Percentiles rank a stretch among this genome's conserved stretches.
Conservation (phyloP, 92 coral and sea anemone species). For the Parazoanthus swiftii region DNA sequence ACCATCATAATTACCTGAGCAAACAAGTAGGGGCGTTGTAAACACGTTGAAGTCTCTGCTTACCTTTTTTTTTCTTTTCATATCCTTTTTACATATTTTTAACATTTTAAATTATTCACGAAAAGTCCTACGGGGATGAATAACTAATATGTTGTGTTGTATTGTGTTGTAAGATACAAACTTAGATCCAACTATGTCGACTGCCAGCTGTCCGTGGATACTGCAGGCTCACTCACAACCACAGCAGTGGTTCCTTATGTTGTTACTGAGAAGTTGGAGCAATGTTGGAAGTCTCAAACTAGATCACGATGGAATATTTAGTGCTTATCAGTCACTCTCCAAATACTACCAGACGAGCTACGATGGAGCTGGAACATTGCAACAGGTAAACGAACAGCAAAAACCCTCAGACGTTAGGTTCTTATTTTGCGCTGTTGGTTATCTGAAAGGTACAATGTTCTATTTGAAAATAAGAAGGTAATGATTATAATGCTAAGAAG, state of each 20-base stretch:
- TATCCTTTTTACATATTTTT: too few relatives aligned
- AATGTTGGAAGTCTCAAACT: not conserved
- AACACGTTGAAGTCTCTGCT: not conserved
- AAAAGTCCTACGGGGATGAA: too few relatives aligned
- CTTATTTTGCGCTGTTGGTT: too few relatives aligned
- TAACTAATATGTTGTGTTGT: too few relatives aligned
- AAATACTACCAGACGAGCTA: conserved; percentile 55
- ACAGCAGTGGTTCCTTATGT: conserved; percentile 25
- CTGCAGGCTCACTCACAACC: conserved; percentile 36
- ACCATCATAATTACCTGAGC: not conserved
- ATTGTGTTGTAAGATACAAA: conserved; percentile 27
- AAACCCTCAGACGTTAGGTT: too few relatives aligned
- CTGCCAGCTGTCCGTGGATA: conserved; percentile 59
- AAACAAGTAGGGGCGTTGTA: not conserved
- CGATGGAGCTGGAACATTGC: conserved; percentile 47
- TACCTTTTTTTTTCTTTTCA: not conserved
- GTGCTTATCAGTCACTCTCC: conserved; percentile 45
- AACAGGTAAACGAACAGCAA: conserved; percentile 32
- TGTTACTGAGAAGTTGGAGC: conserved; percentile 21
- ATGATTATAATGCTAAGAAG: too few relatives aligned
- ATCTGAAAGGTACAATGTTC: too few relatives aligned
- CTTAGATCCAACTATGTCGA: not conserved
- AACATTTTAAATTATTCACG: too few relatives aligned
- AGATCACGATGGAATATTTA: conserved; percentile 49
- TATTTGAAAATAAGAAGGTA: too few relatives aligned